phyloP scores from a whole-genome alignment of 1,140 invertebrate species.

The Drosophila prosaltans region DNA sequence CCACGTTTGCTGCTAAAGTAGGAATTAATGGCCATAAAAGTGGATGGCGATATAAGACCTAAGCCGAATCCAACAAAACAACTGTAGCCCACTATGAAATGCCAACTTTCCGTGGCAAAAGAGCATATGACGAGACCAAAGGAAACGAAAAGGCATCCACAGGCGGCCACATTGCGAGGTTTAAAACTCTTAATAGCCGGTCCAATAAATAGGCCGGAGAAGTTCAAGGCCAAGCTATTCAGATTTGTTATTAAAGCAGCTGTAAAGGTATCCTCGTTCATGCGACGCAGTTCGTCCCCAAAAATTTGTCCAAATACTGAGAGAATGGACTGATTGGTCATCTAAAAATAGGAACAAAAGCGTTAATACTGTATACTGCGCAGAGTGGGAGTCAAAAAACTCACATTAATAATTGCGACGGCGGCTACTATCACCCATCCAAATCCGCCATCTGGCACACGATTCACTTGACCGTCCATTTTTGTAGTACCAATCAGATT shows the following conservation, averaged over 20 bases:
- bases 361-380: background rate
- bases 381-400: conserved; percentile 50
- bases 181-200: conserved; percentile 87
- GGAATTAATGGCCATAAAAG: conserved; percentile 88
- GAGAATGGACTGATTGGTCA: conserved; percentile 89
- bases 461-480: conserved; percentile 52
- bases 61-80: conserved; percentile 86
- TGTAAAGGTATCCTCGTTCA: conserved; percentile 87
- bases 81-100: conserved; percentile 88
- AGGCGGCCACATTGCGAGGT: conserved; percentile 86
- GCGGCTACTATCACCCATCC: conserved; percentile 87
- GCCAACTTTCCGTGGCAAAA: conserved; percentile 85
- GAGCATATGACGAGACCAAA: conserved; percentile 86
- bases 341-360: conserved; percentile 80
- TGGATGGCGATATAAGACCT: conserved; percentile 87
- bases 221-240: conserved; percentile 88
- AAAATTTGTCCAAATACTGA: conserved; percentile 89
- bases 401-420: conserved; percentile 87
- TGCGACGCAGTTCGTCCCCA: conserved; percentile 86
- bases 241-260: conserved; percentile 88
- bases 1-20: conserved; percentile 88
- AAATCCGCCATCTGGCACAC: conserved; percentile 87
- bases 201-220: conserved; percentile 87
- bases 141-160: conserved; percentile 86
- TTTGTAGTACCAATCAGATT: conserved; percentile 10